Evolutionary conservation across 2,797 vertebrate genomes (phyloP).

Genomic region (Cyclopterus lumpus): DNA sequence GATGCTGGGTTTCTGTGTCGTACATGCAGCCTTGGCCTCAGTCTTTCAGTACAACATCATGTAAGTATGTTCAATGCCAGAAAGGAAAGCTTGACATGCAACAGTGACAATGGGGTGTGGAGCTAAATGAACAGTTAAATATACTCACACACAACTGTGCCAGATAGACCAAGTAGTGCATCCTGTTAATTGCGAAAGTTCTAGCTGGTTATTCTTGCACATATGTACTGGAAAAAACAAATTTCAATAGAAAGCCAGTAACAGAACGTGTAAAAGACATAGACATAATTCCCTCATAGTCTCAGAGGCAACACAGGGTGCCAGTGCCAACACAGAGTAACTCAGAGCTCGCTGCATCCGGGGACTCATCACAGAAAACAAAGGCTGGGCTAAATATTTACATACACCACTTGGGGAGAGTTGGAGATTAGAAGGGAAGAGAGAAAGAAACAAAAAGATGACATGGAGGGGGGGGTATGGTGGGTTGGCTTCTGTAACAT

Average conservation of each 20-base stretch:
- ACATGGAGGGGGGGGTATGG: slow-evolving; percentile 14
- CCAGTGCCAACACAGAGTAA: slow-evolving; percentile 30
- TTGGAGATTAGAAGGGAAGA: slow-evolving; percentile 61
- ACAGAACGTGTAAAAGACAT: background rate
- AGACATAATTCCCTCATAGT: slow-evolving; percentile 21
- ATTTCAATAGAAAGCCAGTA: background rate
- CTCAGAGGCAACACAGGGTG: slow-evolving; percentile 27
- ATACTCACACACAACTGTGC: background rate
- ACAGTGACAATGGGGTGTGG: background rate
- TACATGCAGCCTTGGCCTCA: background rate
- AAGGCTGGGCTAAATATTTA: slow-evolving; percentile 69
- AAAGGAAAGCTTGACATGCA: background rate
- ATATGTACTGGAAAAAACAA: background rate
- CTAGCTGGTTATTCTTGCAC: background rate
- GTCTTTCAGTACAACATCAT: background rate
- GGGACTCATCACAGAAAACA: slow-evolving; percentile 57
- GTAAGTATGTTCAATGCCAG: background rate
- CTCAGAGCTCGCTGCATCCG: slow-evolving; percentile 39
- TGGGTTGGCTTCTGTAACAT: slow-evolving; percentile 56
- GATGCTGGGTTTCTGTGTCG: background rate
- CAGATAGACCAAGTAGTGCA: background rate
- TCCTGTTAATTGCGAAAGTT: background rate
- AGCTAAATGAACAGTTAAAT: background rate
- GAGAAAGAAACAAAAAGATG: slow-evolving; percentile 36
- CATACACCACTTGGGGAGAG: slow-evolving; percentile 61